Percentiles rank a stretch among this genome's conserved stretches.
These are phyloP conservation scores for Riparia riparia DNA, from an alignment of 2,113 vertebrate genomes.

Conservation along the genomic window DNA sequence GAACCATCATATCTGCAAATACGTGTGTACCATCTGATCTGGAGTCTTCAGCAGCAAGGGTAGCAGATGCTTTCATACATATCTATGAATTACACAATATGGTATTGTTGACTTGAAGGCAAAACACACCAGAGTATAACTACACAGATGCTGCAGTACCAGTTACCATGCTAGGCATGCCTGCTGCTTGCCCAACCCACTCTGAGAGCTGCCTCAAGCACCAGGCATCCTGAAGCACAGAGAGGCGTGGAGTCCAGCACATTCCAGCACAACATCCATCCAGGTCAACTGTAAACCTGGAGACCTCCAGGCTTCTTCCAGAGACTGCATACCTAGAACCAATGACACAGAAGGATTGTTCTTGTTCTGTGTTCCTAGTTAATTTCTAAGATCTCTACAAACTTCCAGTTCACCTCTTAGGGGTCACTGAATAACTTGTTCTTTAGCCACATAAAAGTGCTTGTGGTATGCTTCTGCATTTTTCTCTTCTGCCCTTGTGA, in stretches of 20 bases:
- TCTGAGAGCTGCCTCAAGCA: not conserved
- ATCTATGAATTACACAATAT: not conserved
- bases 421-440: not conserved
- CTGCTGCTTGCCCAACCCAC: not conserved
- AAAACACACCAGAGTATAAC: not conserved
- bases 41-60: not conserved
- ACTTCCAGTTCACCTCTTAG: slow-evolving; percentile 26
- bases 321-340: not conserved
- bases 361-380: not conserved
- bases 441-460: not conserved
- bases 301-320: not conserved
- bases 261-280: not conserved
- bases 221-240: fast-evolving
- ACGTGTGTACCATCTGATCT: not conserved
- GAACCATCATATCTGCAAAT: not conserved
- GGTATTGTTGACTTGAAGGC: not conserved
- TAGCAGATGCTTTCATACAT: not conserved
- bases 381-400: not conserved
- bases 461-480: not conserved
- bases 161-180: not conserved
- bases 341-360: not conserved
- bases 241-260: not conserved
- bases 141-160: not conserved
- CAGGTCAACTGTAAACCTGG: fast-evolving
- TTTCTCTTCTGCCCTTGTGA: slow-evolving; percentile 38